Evolutionary conservation across 2,888 invertebrate species (phyloP).

Genomic region (Chesias legatella): DNA sequence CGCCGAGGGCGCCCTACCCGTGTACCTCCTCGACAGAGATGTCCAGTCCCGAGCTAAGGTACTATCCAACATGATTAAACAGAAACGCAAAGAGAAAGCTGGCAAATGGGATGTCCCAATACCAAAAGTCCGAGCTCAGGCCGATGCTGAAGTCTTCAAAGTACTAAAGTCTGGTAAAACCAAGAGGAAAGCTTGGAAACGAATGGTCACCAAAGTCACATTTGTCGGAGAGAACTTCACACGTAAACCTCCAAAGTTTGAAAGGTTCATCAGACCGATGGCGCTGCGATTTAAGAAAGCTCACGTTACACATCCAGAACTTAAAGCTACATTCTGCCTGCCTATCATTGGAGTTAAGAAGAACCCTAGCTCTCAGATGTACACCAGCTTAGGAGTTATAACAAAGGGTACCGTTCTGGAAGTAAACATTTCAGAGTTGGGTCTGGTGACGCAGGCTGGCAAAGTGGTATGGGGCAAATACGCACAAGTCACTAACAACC

Average conservation of each 20-base stretch:
- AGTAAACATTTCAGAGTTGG: conserved; percentile 98
- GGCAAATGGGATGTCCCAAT: conserved; percentile 99
- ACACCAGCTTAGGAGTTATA: conserved; percentile 97
- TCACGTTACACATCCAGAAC: conserved; percentile 99
- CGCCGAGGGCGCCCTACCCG: conserved; percentile 95
- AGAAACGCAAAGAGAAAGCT: conserved; percentile 99
- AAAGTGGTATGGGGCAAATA: conserved; percentile 99
- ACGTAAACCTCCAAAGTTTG: conserved; percentile 99
- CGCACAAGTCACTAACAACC: conserved; percentile 99
- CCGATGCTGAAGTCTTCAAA: conserved; percentile 98
- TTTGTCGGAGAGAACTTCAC: conserved; percentile 99
- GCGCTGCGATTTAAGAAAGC: conserved; percentile 97
- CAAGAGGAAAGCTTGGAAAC: conserved; percentile 97
- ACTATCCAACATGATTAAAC: conserved; percentile 99
- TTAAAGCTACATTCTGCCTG: conserved; percentile 98
- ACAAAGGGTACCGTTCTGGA: conserved; percentile 99
- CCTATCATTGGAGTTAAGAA: conserved; percentile 99
- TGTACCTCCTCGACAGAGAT: conserved; percentile 98
- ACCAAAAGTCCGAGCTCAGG: conserved; percentile 98
- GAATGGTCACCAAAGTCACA: conserved; percentile 99
- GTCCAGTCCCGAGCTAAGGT: conserved; percentile 96
- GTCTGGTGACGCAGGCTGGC: conserved; percentile 98
- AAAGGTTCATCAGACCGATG: conserved; percentile 99
- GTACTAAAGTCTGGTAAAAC: conserved; percentile 95
- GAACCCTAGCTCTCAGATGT: conserved; percentile 98